Conservation (phyloP, 2,797 vertebrate genomes). For the Neolamprologus multifasciatus region DNA sequence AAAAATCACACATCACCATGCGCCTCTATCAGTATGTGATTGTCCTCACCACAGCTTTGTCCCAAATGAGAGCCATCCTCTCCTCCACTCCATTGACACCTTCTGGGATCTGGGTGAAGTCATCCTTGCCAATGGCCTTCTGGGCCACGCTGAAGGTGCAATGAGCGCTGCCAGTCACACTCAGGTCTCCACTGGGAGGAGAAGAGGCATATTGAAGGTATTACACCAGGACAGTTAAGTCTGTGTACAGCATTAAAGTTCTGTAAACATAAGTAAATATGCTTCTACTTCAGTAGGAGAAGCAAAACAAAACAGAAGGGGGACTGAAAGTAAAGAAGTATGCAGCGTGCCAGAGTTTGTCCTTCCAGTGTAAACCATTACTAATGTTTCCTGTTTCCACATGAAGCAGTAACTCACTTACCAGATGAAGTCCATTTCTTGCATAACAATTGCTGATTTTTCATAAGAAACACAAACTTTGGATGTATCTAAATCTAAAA, state of each 20-base stretch:
- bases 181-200: constrained; percentile 85
- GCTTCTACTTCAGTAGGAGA: background rate
- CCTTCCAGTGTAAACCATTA: background rate
- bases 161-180: constrained; percentile 92
- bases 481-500: background rate
- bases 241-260: background rate
- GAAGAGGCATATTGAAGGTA: background rate
- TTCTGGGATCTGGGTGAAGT: constrained; percentile 96
- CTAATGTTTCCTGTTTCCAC: constrained; percentile 22
- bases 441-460: background rate
- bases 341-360: background rate
- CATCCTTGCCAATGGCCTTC: constrained; percentile 96
- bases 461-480: background rate
- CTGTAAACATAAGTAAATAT: background rate
- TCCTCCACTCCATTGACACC: constrained; percentile 96
- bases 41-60: constrained; percentile 93
- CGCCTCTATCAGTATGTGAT: background rate
- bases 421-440: background rate
- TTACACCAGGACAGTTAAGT: background rate
- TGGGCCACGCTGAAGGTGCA: constrained; percentile 96
- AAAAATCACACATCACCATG: background rate
- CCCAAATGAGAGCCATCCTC: constrained; percentile 95
- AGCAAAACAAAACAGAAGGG: background rate
- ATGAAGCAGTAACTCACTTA: background rate
- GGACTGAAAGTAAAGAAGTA: background rate